Conservation (phyloP, 1,140 invertebrate species). For the Tetramorium simillimum region DNA sequence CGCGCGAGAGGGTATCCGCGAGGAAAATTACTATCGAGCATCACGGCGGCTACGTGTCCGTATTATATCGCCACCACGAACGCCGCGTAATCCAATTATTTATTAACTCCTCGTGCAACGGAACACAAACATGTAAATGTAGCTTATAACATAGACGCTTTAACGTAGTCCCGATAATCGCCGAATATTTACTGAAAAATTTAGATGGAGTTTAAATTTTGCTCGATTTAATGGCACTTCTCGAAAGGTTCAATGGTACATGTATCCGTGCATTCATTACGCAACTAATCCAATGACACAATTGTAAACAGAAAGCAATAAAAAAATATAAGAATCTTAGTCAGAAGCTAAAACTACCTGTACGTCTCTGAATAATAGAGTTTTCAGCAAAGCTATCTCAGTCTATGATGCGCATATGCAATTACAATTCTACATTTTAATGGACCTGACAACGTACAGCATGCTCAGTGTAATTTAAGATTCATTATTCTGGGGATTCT, state of each 20-base stretch:
- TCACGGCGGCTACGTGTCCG: slow-evolving; percentile 51
- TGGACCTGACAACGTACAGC: not conserved
- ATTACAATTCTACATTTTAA: slow-evolving; percentile 29
- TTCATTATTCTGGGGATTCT: slow-evolving; percentile 33
- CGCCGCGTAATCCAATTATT: slow-evolving; percentile 52
- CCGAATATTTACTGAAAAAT: slow-evolving; percentile 21
- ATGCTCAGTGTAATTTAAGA: slow-evolving; percentile 30
- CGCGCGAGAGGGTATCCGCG: slow-evolving; percentile 19
- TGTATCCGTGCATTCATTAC: not conserved
- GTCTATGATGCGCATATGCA: not conserved
- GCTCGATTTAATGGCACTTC: not conserved
- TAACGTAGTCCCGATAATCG: not conserved
- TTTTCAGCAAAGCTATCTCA: not conserved
- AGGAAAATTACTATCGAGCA: slow-evolving; percentile 68
- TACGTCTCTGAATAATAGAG: not conserved
- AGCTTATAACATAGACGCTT: slow-evolving; percentile 12
- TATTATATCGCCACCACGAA: slow-evolving; percentile 53
- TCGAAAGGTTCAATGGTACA: not conserved
- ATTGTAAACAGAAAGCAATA: not conserved
- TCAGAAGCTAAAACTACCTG: not conserved
- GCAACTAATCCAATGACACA: not conserved
- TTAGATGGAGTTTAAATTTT: not conserved
- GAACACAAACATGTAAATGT: slow-evolving; percentile 21
- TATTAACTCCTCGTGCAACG: slow-evolving; percentile 54
- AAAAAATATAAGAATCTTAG: not conserved